These are phyloP conservation scores for Philypnodon macrostomus DNA, from an alignment of 2,797 vertebrate genomes.

Conservation along the genomic window DNA sequence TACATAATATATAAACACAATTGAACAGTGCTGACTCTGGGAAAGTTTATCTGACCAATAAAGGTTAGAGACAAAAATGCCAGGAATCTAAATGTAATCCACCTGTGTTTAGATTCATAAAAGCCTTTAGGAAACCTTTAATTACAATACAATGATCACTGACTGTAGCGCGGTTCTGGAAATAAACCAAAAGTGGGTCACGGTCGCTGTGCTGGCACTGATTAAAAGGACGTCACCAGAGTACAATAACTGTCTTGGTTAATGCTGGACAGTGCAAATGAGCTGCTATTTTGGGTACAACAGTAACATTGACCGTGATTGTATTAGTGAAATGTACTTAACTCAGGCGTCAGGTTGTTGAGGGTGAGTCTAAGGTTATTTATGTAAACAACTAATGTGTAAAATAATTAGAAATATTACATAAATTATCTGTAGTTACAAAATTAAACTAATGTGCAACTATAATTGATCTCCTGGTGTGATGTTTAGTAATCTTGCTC, in stretches of 20 bases:
- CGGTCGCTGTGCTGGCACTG: slow-evolving; percentile 1
- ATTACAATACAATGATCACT: slow-evolving; percentile 1
- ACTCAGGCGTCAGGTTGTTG: neutral
- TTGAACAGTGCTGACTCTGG: too few species aligned
- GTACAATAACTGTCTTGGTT: slow-evolving; percentile 3
- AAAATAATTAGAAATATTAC: too few species aligned
- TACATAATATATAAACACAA: too few species aligned
- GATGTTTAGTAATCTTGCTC: too few species aligned
- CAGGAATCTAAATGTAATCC: neutral
- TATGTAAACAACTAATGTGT: too few species aligned
- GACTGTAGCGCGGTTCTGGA: slow-evolving; percentile 12
- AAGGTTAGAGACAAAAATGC: too few species aligned
- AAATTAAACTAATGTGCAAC: too few species aligned
- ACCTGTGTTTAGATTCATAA: neutral
- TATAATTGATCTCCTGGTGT: too few species aligned
- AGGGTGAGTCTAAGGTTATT: too few species aligned
- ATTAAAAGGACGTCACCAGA: slow-evolving; percentile 2
- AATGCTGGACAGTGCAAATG: neutral
- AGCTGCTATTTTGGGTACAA: neutral
- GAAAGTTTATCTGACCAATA: too few species aligned
- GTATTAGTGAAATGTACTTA: neutral
- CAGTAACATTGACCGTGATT: neutral
- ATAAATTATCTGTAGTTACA: too few species aligned
- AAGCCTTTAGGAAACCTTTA: neutral
- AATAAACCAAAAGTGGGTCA: slow-evolving; percentile 8